Evolutionary conservation across 2,888 invertebrate genomes (phyloP), one percentile per base, ranked within the genome.

Genomic region (Dione vanillae): DNA sequence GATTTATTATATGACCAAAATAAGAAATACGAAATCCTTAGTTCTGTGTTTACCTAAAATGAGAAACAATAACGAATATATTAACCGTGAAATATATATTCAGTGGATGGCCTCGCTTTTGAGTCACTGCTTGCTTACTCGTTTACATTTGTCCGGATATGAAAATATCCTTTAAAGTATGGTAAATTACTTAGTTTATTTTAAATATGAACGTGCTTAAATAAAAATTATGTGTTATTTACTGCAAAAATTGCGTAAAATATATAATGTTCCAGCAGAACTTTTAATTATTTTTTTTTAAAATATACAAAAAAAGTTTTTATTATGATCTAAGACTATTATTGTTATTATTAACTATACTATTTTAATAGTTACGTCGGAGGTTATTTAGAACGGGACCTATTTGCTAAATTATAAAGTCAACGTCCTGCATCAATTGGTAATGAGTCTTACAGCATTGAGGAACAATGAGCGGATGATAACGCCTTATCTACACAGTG

Each of bases 401-500:
- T n/a, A 61, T 41, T 10, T 35, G 59, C 69, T 47, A 68, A 67
- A 72, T 52, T 65, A 52, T 43, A 56, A 87, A 83, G 90, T 91
- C 89, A 89, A 87, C 81, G 90, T 83, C 88, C 90, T 84, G 75
- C 72, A 79, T 78, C 79, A 80, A 83, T 79, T 85, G 87, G 84
- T 81, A 84, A 83, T 82, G 82, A 82, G 85, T 83, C 85, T 85
- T 87, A 85, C 86, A 83, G 81, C 83, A 82, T 84, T 84, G 85
- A 87, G 89, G 87, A 88, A 92, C 92, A 92, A 92, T 90, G 89
- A 90, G 85, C 90, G 90, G 89, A 91, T 88, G 92, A 93, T 92
- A 92, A 91, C 85, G 83, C 84, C 87, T 91, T 92, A 92, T 93
- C 92, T 90, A 81, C 79, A 77, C 76, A 78, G 75, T 72, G 80